These are phyloP conservation scores for Craniophora ligustri DNA, from an alignment of 2,888 invertebrate species.

Conservation along the genomic window DNA sequence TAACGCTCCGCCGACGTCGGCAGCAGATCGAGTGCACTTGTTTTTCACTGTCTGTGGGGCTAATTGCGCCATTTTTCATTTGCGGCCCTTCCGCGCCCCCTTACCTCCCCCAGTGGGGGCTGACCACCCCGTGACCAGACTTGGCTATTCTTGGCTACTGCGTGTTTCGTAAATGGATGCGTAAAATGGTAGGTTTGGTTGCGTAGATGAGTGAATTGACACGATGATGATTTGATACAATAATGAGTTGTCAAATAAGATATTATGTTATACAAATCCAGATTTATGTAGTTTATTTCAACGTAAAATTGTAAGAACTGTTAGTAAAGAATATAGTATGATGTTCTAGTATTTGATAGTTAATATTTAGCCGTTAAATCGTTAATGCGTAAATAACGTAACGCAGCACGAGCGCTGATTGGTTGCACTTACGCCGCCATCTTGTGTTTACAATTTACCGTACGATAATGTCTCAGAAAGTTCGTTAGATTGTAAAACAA, in stretches of 20 bases:
- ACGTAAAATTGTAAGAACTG: no score
- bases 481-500: no score
- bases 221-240: constrained; percentile 23
- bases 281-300: no score
- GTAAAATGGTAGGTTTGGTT: constrained; percentile 47
- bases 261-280: no score
- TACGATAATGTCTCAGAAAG: no score
- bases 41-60: constrained; percentile 87
- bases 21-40: constrained; percentile 85
- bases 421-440: no score
- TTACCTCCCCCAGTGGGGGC: constrained; percentile 41
- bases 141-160: constrained; percentile 65
- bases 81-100: constrained; percentile 69
- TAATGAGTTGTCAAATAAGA: background rate
- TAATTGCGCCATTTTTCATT: constrained; percentile 88
- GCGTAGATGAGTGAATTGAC: constrained; percentile 11
- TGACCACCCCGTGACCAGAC: constrained; percentile 58
- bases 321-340: no score
- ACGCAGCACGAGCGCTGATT: no score
- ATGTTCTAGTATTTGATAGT: no score
- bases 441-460: no score
- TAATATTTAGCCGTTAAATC: no score
- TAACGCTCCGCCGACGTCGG: constrained; percentile 63
- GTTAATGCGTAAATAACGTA: no score
- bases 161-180: constrained; percentile 68